Percentiles rank a stretch among this genome's conserved stretches.
phyloP scores from a whole-genome alignment of 2,797 vertebrate genomes.

The Danio tinwini region DNA sequence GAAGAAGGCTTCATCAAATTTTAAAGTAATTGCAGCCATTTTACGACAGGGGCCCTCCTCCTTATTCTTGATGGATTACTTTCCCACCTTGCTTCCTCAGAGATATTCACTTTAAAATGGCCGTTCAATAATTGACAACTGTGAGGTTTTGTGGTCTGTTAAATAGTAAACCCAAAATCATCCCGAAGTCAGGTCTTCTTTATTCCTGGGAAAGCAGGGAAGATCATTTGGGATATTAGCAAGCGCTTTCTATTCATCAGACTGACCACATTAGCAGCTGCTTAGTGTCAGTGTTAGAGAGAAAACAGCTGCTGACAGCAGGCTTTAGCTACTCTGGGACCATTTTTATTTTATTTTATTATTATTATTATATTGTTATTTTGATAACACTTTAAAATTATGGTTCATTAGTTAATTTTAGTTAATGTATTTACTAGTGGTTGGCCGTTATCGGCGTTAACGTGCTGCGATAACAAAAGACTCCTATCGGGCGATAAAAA shows the following conservation, averaged over 20 bases:
- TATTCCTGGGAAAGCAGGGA: conserved; percentile 20
- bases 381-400: no score
- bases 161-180: conserved; percentile 51
- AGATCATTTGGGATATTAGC: conserved; percentile 51
- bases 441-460: no score
- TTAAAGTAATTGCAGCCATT: conserved; percentile 44
- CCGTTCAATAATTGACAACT: conserved; percentile 14
- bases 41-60: conserved; percentile 9
- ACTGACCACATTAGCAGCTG: conserved; percentile 52
- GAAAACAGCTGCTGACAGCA: conserved; percentile 33
- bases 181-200: conserved; percentile 36
- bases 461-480: no score
- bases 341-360: no score
- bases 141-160: conserved; percentile 56
- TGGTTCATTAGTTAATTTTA: no score
- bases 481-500: no score
- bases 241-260: conserved; percentile 54
- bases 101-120: conserved; percentile 13
- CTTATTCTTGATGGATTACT: neutral
- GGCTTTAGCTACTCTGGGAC: neutral
- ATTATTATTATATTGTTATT: no score
- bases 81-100: conserved; percentile 1
- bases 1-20: conserved; percentile 56
- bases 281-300: conserved; percentile 26
- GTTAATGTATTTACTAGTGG: no score